These are phyloP conservation scores for Bufo bufo DNA, from an alignment of 2,113 vertebrate genomes.

Conservation along the genomic window DNA sequence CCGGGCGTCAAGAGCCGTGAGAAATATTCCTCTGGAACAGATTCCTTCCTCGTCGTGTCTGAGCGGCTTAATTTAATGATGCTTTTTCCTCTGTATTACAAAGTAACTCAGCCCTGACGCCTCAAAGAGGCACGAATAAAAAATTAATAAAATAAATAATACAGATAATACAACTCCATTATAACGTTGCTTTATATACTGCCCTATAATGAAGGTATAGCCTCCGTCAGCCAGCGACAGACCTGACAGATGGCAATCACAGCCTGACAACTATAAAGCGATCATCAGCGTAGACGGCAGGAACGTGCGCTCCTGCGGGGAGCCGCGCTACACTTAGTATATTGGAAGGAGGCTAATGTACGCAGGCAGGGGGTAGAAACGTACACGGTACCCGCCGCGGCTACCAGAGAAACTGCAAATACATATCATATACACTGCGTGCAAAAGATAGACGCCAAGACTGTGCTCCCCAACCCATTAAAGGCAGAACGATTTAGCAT, in stretches of 20 bases:
- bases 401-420: background rate
- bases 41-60: background rate
- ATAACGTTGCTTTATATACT: background rate
- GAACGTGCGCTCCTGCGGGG: background rate
- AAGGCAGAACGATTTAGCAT: too few relatives aligned
- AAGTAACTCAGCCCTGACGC: background rate
- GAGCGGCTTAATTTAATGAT: background rate
- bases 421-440: background rate
- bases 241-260: background rate
- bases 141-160: too few relatives aligned
- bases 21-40: background rate
- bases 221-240: background rate
- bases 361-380: background rate
- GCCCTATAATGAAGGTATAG: background rate
- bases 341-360: conserved; percentile 43
- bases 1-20: background rate
- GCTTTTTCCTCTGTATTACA: background rate
- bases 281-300: conserved; percentile 17
- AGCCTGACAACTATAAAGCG: background rate
- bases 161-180: background rate
- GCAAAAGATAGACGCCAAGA: too few relatives aligned
- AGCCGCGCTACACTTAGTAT: conserved; percentile 14
- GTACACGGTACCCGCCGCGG: background rate
- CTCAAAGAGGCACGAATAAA: background rate
- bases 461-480: too few relatives aligned